A percentile compares a stretch with the other conserved stretches of the same genome.
These are phyloP conservation scores for Watsonalla cultraria DNA, from an alignment of 2,888 invertebrate genomes.

Conservation along the genomic window DNA sequence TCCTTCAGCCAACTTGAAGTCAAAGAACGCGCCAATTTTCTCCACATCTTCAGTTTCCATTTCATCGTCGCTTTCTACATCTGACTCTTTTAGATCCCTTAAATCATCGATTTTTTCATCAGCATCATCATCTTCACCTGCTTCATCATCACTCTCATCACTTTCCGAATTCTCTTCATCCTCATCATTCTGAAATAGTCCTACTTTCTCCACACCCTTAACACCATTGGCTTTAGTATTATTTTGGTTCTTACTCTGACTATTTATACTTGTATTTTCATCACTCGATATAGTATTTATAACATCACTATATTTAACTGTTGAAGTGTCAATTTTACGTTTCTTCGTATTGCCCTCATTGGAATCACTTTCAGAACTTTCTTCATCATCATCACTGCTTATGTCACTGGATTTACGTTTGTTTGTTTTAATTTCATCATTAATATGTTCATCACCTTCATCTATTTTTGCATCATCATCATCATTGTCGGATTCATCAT, in stretches of 20 bases:
- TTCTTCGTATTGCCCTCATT: constrained; percentile 5
- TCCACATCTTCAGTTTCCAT: constrained; percentile 30
- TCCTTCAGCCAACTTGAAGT: constrained; percentile 48
- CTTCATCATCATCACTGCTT: constrained; percentile 15
- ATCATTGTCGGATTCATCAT: constrained; percentile 37
- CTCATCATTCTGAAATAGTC: constrained; percentile 6
- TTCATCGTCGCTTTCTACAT: constrained; percentile 48
- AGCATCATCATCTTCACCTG: constrained; percentile 17
- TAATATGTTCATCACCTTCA: constrained; percentile 6
- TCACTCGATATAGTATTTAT: background rate
- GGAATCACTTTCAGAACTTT: constrained; percentile 2
- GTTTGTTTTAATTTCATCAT: constrained; percentile 7
- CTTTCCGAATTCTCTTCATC: constrained; percentile 19
- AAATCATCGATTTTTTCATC: constrained; percentile 40
- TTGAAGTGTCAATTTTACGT: background rate
- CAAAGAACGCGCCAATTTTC: constrained; percentile 51
- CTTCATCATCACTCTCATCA: constrained; percentile 20
- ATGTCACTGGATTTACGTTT: constrained; percentile 1
- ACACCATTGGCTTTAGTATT: background rate
- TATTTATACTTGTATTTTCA: no score
- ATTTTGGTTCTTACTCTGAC: background rate
- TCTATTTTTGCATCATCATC: constrained; percentile 8
- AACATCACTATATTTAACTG: no score
- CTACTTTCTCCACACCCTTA: constrained; percentile 6
- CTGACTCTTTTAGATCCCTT: constrained; percentile 72